Percentiles rank a stretch among this genome's conserved stretches.
Conservation (phyloP, 1,140 invertebrate species). For the Tetranychus cinnabarinus region DNA sequence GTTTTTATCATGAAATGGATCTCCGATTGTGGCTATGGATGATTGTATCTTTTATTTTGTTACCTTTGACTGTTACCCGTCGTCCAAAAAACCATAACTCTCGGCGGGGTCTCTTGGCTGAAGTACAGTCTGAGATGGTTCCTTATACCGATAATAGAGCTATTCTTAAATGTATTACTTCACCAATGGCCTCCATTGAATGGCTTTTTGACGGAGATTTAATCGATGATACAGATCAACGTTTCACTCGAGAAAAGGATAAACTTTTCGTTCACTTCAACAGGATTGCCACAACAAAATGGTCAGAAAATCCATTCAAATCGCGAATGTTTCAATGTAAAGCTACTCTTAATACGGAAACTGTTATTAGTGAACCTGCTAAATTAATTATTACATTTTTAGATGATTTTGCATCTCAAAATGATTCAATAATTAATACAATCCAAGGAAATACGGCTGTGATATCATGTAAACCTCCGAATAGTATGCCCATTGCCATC, state of each 20-base stretch:
- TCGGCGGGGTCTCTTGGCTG: too few relatives aligned
- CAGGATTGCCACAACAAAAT: background rate
- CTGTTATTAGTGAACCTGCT: slow-evolving; percentile 13
- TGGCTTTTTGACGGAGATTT: background rate
- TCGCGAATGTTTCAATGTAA: slow-evolving; percentile 12
- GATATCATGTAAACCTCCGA: slow-evolving; percentile 40
- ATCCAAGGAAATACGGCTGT: slow-evolving; percentile 39
- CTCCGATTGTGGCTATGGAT: too few relatives aligned
- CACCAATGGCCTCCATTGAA: background rate
- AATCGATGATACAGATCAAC: background rate
- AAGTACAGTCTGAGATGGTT: background rate
- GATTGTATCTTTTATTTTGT: too few relatives aligned
- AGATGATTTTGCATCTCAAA: slow-evolving; percentile 6
- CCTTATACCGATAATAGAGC: background rate
- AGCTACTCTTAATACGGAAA: slow-evolving; percentile 5
- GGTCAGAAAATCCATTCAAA: background rate
- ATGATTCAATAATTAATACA: slow-evolving; percentile 17
- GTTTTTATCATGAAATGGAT: too few relatives aligned
- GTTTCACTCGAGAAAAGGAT: background rate
- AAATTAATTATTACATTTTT: slow-evolving; percentile 12
- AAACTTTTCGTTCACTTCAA: background rate
- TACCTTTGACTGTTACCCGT: too few relatives aligned
- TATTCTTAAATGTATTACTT: background rate
- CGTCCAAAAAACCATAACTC: too few relatives aligned
- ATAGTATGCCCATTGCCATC: slow-evolving; percentile 36